Percentiles rank a stretch among this genome's conserved stretches.
phyloP scores from a whole-genome alignment of 1,140 invertebrate genomes.

The Heliothis virescens region DNA sequence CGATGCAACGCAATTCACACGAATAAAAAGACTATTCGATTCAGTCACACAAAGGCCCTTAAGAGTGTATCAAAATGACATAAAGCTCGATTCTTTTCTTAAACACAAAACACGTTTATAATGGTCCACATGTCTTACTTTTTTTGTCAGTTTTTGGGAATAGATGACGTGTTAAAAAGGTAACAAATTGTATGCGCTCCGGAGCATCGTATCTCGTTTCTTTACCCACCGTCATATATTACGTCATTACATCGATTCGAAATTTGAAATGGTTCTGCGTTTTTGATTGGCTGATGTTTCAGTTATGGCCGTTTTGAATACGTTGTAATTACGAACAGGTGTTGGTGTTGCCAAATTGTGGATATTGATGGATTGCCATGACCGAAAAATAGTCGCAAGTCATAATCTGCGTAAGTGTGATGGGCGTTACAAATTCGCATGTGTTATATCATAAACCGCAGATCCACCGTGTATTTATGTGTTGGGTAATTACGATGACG shows the following conservation, averaged over 20 bases:
- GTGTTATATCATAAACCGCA: too few relatives aligned
- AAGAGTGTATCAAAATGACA: slow-evolving; percentile 84
- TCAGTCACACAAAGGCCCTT: slow-evolving; percentile 73
- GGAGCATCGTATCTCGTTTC: slow-evolving; percentile 64
- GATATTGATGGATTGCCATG: slow-evolving; percentile 32
- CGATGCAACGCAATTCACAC: slow-evolving; percentile 71
- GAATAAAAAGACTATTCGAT: slow-evolving; percentile 77
- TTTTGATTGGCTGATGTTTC: slow-evolving; percentile 58
- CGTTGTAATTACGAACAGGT: slow-evolving; percentile 52
- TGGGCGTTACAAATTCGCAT: slow-evolving; percentile 4
- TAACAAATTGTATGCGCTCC: slow-evolving; percentile 69
- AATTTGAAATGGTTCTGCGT: slow-evolving; percentile 69
- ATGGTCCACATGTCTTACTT: slow-evolving; percentile 76
- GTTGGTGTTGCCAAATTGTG: slow-evolving; percentile 35
- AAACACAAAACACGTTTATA: slow-evolving; percentile 77
- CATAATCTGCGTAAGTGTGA: background rate
- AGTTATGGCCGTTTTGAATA: slow-evolving; percentile 53
- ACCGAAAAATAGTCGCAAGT: slow-evolving; percentile 19
- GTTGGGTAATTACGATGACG: background rate
- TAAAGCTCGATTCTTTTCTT: slow-evolving; percentile 80
- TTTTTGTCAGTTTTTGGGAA: slow-evolving; percentile 76
- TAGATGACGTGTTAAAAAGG: slow-evolving; percentile 85
- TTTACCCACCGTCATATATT: slow-evolving; percentile 70
- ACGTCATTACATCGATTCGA: slow-evolving; percentile 60
- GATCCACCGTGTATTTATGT: background rate